These are phyloP conservation scores for Myopa tessellatipennis DNA, from an alignment of 2,888 invertebrate species.

Conservation along the genomic window DNA sequence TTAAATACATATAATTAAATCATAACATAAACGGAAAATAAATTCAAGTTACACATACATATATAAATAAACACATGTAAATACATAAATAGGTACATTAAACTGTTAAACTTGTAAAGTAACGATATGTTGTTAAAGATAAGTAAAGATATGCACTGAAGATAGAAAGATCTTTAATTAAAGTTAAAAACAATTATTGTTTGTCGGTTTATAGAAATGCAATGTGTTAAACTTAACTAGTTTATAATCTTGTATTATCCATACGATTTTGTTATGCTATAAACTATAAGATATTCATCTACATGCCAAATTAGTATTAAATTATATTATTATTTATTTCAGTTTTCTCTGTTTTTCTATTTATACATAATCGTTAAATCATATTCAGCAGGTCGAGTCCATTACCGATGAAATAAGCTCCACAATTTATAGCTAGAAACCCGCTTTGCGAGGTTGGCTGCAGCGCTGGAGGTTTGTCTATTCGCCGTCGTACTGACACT, in stretches of 20 bases:
- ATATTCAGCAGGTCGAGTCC: neutral
- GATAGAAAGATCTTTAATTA: neutral
- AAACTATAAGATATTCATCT: conserved; percentile 17
- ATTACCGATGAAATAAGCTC: conserved; percentile 71
- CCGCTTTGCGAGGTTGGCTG: conserved; percentile 66
- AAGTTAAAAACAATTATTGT: neutral
- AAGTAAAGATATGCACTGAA: neutral
- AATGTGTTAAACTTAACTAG: conserved; percentile 20
- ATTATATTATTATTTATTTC: conserved; percentile 17
- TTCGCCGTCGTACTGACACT: conserved; percentile 53
- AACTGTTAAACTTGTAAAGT: too few relatives aligned
- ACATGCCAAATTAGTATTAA: conserved; percentile 11
- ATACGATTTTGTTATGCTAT: conserved; percentile 27
- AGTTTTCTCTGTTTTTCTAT: conserved; percentile 16
- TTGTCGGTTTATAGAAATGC: conserved; percentile 10
- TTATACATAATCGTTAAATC: conserved; percentile 17
- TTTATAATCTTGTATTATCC: conserved; percentile 12
- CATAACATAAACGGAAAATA: too few relatives aligned
- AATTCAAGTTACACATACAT: too few relatives aligned
- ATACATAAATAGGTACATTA: neutral
- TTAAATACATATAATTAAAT: too few relatives aligned
- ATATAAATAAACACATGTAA: too few relatives aligned
- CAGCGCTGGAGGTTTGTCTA: conserved; percentile 51
- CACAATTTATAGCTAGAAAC: conserved; percentile 67
- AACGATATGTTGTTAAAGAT: too few relatives aligned